These are phyloP conservation scores for Siniperca chuatsi DNA, from an alignment of 2,113 vertebrate species.

Conservation along the genomic window DNA sequence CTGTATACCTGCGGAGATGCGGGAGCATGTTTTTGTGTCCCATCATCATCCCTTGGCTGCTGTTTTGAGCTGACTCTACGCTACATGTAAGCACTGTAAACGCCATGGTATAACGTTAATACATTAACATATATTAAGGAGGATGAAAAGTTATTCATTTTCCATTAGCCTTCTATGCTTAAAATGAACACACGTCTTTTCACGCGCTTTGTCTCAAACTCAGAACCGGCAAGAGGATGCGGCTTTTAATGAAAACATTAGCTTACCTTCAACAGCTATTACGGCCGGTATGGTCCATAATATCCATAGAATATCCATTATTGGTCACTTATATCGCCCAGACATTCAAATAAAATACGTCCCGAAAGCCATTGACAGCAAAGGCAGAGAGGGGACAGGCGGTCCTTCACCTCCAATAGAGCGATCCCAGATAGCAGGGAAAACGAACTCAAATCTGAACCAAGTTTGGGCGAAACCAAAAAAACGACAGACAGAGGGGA, in stretches of 20 bases:
- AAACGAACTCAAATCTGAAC: slow-evolving; percentile 82
- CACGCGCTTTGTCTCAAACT: slow-evolving; percentile 74
- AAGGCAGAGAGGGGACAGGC: slow-evolving; percentile 75
- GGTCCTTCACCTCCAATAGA: slow-evolving; percentile 81
- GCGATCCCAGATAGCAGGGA: slow-evolving; percentile 77
- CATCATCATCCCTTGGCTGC: slow-evolving; percentile 25
- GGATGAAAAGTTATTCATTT: background rate
- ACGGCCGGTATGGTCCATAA: slow-evolving; percentile 86
- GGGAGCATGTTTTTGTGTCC: slow-evolving; percentile 55
- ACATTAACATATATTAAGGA: background rate
- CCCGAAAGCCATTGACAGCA: slow-evolving; percentile 85
- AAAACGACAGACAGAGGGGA: slow-evolving; percentile 81
- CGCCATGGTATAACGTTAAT: background rate
- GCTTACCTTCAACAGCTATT: slow-evolving; percentile 87
- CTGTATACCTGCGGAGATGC: slow-evolving; percentile 64
- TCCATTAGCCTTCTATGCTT: background rate
- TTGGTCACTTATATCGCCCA: slow-evolving; percentile 79
- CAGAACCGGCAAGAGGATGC: slow-evolving; percentile 70
- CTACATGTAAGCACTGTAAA: background rate
- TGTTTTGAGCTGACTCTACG: background rate
- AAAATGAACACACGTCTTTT: background rate
- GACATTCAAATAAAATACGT: slow-evolving; percentile 85
- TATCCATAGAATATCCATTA: slow-evolving; percentile 89
- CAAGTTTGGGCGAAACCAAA: slow-evolving; percentile 86
- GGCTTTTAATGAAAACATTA: slow-evolving; percentile 54